A percentile compares a stretch with the other conserved stretches of the same genome.
phyloP scores from a whole-genome alignment of 2,797 vertebrate genomes.

The Hybognathus amarus region DNA sequence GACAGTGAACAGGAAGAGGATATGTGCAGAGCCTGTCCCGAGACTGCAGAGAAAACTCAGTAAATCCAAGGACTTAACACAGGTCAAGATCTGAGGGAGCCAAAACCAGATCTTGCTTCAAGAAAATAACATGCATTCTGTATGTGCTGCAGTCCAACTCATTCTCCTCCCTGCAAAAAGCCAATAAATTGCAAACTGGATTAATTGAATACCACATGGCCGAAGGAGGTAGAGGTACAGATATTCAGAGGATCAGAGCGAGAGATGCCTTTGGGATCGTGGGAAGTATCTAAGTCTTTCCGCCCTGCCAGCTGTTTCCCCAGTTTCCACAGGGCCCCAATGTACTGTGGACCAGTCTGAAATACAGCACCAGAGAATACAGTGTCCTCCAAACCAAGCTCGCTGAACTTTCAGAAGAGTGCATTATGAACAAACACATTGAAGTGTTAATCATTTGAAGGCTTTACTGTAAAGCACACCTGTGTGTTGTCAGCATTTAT shows the following conservation, averaged over 20 bases:
- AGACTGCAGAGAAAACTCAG: conserved; percentile 48
- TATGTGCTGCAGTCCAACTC: conserved; percentile 10
- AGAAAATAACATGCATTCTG: not conserved
- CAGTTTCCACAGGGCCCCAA: not conserved
- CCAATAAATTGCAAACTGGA: conserved; percentile 20
- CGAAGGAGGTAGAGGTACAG: conserved; percentile 1
- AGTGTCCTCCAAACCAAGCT: conserved; percentile 10
- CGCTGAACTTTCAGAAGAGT: not conserved
- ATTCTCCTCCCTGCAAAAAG: conserved; percentile 1
- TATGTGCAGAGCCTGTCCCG: conserved; percentile 29
- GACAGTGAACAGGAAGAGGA: conserved; percentile 42
- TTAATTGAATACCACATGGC: not conserved
- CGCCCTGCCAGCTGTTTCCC: conserved; percentile 51
- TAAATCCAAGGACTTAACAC: conserved; percentile 48
- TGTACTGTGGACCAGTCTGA: conserved; percentile 30
- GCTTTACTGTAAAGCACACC: not conserved
- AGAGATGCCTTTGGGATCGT: conserved; percentile 37
- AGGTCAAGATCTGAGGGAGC: conserved; percentile 50
- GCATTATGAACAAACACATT: conserved; percentile 3
- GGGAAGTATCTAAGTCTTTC: conserved; percentile 53
- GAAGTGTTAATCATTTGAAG: not conserved
- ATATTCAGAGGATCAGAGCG: conserved; percentile 26
- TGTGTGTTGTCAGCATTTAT: not conserved
- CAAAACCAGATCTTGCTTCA: conserved; percentile 20
- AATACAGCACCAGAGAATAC: conserved; percentile 18